phyloP scores from a whole-genome alignment of 2,888 invertebrate genomes.

The Xanthia icteritia region DNA sequence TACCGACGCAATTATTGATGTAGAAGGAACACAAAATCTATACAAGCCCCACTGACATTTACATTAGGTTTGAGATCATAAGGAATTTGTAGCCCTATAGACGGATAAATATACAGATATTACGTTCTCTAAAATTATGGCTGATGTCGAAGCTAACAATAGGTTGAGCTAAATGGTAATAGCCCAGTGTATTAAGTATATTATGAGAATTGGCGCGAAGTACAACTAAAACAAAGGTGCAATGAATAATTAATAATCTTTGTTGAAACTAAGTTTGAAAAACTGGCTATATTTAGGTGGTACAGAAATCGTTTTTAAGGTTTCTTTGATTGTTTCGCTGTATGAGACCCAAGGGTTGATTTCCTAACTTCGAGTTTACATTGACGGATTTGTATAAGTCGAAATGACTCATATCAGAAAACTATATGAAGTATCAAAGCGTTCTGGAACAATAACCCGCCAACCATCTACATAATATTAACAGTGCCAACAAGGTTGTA shows the following conservation, averaged over 20 bases:
- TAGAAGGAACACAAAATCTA: slow-evolving; percentile 71
- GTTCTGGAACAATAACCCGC: slow-evolving; percentile 28
- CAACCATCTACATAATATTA: slow-evolving; percentile 12
- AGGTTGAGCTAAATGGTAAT: slow-evolving; percentile 56
- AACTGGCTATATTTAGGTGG: background rate
- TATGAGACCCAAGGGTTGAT: background rate
- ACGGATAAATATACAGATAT: slow-evolving; percentile 33
- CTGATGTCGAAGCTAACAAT: slow-evolving; percentile 56
- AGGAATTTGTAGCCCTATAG: slow-evolving; percentile 52
- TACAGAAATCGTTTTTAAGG: background rate
- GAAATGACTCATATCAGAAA: background rate
- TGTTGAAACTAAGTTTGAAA: slow-evolving; percentile 36
- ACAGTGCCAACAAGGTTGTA: slow-evolving; percentile 56
- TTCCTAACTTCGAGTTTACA: background rate
- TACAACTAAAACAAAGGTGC: slow-evolving; percentile 59
- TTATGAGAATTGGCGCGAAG: slow-evolving; percentile 62
- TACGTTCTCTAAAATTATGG: slow-evolving; percentile 42
- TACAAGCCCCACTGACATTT: slow-evolving; percentile 68
- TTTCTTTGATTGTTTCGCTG: slow-evolving; percentile 7
- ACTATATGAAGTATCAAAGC: background rate
- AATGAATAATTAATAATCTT: slow-evolving; percentile 46
- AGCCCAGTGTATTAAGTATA: slow-evolving; percentile 44
- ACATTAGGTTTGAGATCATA: slow-evolving; percentile 63
- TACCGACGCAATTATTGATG: slow-evolving; percentile 74
- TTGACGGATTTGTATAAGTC: slow-evolving; percentile 5